Conservation (phyloP, 1,140 invertebrate species). For the Lepidotrigona ventralis region DNA sequence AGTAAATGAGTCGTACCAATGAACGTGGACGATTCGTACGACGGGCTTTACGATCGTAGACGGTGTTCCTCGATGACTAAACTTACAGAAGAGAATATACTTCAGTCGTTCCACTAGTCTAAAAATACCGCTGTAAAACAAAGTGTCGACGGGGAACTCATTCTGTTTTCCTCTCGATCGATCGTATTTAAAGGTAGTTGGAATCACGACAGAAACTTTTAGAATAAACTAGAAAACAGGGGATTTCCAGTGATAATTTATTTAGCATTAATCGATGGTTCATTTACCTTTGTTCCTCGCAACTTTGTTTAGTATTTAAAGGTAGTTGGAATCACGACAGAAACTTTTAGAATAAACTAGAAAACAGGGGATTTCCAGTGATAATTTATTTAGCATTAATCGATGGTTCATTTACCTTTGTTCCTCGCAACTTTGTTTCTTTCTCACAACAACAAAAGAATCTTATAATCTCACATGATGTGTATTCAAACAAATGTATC, state of each 20-base stretch:
- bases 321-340: neutral
- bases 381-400: neutral
- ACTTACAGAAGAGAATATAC: slow-evolving; percentile 46
- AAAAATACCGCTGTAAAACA: slow-evolving; percentile 53
- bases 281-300: neutral
- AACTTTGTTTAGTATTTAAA: neutral
- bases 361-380: neutral
- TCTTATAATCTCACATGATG: neutral
- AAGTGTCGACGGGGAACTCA: slow-evolving; percentile 5
- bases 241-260: neutral
- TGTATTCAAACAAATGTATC: neutral
- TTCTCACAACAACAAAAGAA: too few species aligned
- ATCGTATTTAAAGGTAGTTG: slow-evolving; percentile 9
- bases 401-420: neutral
- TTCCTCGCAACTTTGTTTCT: neutral
- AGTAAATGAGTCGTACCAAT: slow-evolving; percentile 21
- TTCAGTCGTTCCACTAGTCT: slow-evolving; percentile 46
- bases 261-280: neutral
- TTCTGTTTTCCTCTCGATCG: neutral
- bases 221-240: neutral
- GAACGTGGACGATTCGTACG: neutral
- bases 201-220: neutral
- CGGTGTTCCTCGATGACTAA: slow-evolving; percentile 38
- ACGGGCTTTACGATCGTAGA: slow-evolving; percentile 27
- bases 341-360: neutral